These are phyloP conservation scores for Musca domestica DNA, from an alignment of 1,140 invertebrate genomes.

Conservation along the genomic window DNA sequence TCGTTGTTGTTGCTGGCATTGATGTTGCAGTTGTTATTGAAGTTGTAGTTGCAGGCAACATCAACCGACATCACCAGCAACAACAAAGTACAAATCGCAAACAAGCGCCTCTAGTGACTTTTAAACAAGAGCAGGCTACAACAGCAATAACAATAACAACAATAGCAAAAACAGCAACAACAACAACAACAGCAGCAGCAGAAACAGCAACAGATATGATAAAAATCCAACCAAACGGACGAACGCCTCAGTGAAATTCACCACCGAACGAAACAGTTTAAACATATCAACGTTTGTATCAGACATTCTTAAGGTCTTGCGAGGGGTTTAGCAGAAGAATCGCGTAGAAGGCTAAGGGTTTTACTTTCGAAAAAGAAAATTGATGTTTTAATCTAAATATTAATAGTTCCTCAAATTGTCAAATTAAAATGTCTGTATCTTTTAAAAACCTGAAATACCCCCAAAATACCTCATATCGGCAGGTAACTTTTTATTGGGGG, in stretches of 20 bases:
- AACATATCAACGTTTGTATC: slow-evolving; percentile 20
- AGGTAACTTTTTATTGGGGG: no score
- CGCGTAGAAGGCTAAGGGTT: no score
- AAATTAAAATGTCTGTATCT: no score
- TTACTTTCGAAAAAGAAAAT: background rate
- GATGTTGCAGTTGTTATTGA: slow-evolving; percentile 30
- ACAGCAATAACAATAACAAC: slow-evolving; percentile 28
- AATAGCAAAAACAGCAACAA: slow-evolving; percentile 25
- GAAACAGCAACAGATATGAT: slow-evolving; percentile 23
- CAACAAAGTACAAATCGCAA: slow-evolving; percentile 27
- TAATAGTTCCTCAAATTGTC: no score
- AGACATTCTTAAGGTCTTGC: slow-evolving; percentile 15
- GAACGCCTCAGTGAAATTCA: no score
- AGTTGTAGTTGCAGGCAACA: slow-evolving; percentile 38
- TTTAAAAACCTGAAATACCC: no score
- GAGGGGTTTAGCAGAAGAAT: no score
- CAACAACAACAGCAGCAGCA: slow-evolving; percentile 31
- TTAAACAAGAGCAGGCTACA: slow-evolving; percentile 17
- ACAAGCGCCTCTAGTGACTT: slow-evolving; percentile 29
- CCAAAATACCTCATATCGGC: no score
- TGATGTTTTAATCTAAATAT: no score
- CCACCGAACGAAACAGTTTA: background rate
- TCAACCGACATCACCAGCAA: slow-evolving; percentile 24
- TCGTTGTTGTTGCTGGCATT: slow-evolving; percentile 26
- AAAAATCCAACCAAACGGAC: no score